Evolutionary conservation across 2,113 vertebrate genomes (phyloP), one percentile per base, ranked within the genome.

Genomic region (Gallinago paraguaiae): DNA sequence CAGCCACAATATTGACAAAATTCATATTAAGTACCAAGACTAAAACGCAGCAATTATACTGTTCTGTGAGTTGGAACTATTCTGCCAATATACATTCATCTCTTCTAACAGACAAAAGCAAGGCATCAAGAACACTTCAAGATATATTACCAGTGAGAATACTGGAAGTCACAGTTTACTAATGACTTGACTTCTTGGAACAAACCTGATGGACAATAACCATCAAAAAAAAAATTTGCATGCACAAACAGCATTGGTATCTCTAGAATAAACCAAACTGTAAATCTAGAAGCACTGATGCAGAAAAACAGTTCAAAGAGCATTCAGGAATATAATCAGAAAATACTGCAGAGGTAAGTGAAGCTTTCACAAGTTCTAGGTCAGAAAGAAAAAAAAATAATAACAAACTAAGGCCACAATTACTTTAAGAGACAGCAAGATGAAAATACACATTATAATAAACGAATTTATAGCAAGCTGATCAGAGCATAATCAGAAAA

Each of bases 401-500:
- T 6, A 35, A 54, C 22, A 51, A 78, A 37, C 17, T 23, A 28
- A 88, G 14, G 25, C 15, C 20, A n/a, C 0, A 17, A 64, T 10
- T 13, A 68, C 53, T 82, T 82, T 17, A 83, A 28, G 33, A 74
- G 22, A 54, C 10, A 45, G 30, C 6, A 72, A 87, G 39, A 71
- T 35, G 18, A 61, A 64, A 82, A 18, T 8, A 0, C 4, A 56
- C 9, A 12, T 70, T 71, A n/a, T 43, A 78, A 23, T 27, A 78
- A 74, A 45, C 6, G 1, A 67, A 51, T 43, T 60, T 64, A 48
- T 4, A 64, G 9, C 24, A 68, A 82, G 20, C 2, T 15, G 11
- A 86, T 43, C 14, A 74, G 11, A 41, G 9, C 17, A 35, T 33
- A 80, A 57, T 10, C 0, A 0, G n/a, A 65, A 79, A 85, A 46